Evolutionary conservation across 2,797 vertebrate genomes (phyloP).

Genomic region (Chaetodon trifasciatus): DNA sequence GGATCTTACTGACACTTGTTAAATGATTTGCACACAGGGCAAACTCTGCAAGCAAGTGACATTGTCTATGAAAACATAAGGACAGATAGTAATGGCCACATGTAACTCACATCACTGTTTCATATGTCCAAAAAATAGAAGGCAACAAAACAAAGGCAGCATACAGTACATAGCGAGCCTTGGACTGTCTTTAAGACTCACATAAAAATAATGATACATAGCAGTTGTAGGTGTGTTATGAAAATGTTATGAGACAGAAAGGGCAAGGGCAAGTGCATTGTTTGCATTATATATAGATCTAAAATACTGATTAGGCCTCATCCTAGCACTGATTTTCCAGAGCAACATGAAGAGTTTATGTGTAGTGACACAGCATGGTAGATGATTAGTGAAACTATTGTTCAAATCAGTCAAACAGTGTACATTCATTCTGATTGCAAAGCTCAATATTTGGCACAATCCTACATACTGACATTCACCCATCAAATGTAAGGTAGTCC

Average conservation of each 20-base stretch:
- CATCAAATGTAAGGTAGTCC: conserved; percentile 54
- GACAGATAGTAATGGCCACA: conserved; percentile 68
- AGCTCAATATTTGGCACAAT: conserved; percentile 69
- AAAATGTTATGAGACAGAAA: conserved; percentile 52
- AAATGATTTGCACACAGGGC: conserved; percentile 71
- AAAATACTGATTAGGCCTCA: conserved; percentile 76
- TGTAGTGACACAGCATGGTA: conserved; percentile 40
- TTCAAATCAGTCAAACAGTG: conserved; percentile 52
- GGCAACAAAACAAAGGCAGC: conserved; percentile 57
- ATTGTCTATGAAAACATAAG: conserved; percentile 77
- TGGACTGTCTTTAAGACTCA: conserved; percentile 69
- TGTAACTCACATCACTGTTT: conserved; percentile 70
- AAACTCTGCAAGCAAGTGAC: conserved; percentile 80
- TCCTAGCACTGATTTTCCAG: conserved; percentile 46
- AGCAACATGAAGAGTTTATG: conserved; percentile 41
- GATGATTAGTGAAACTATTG: conserved; percentile 30
- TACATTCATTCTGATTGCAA: conserved; percentile 72
- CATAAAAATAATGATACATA: conserved; percentile 64
- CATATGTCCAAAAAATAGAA: conserved; percentile 67
- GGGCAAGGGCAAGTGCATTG: conserved; percentile 66
- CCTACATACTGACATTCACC: conserved; percentile 53
- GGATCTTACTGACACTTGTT: conserved; percentile 79
- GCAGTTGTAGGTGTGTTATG: conserved; percentile 56
- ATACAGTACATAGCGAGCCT: conserved; percentile 80
- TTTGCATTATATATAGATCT: conserved; percentile 59